phyloP scores from a whole-genome alignment of 1,140 invertebrate genomes.

The Amyelois transitella region DNA sequence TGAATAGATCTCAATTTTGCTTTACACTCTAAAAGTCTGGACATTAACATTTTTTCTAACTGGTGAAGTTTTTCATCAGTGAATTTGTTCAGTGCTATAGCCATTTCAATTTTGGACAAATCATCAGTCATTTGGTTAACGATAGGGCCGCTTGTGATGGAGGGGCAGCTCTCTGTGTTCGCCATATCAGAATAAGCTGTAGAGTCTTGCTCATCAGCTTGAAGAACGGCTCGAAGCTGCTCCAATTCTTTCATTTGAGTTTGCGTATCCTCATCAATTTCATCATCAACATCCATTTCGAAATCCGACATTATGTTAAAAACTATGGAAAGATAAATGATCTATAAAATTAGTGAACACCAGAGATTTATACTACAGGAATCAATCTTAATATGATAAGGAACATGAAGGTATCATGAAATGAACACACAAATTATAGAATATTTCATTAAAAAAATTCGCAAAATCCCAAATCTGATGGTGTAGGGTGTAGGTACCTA shows the following conservation, averaged over 20 bases:
- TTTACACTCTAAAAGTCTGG: constrained; percentile 37
- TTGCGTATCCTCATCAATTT: constrained; percentile 34
- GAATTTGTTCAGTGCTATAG: constrained; percentile 44
- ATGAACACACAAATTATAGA: too few relatives aligned
- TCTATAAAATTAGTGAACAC: constrained; percentile 1
- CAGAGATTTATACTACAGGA: too few relatives aligned
- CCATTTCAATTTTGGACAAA: constrained; percentile 35
- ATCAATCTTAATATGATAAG: too few relatives aligned
- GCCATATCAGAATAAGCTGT: not conserved
- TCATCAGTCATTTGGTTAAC: constrained; percentile 12
- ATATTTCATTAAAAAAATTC: too few relatives aligned
- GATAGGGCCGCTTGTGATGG: constrained; percentile 4
- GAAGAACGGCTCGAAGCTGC: constrained; percentile 30
- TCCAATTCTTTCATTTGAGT: constrained; percentile 38
- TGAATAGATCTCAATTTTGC: constrained; percentile 31
- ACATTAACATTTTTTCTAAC: constrained; percentile 37
- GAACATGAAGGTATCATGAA: too few relatives aligned
- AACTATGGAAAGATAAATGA: not conserved
- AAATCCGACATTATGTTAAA: constrained; percentile 26
- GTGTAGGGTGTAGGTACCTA: too few relatives aligned
- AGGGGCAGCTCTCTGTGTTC: not conserved
- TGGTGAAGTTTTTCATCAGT: constrained; percentile 42
- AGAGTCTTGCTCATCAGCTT: constrained; percentile 18
- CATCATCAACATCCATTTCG: constrained; percentile 24
- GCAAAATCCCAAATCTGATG: too few relatives aligned